Evolutionary conservation across 2,797 vertebrate genomes (phyloP), one percentile per base, ranked within the genome.

Genomic region (Gallinago solitaria): DNA sequence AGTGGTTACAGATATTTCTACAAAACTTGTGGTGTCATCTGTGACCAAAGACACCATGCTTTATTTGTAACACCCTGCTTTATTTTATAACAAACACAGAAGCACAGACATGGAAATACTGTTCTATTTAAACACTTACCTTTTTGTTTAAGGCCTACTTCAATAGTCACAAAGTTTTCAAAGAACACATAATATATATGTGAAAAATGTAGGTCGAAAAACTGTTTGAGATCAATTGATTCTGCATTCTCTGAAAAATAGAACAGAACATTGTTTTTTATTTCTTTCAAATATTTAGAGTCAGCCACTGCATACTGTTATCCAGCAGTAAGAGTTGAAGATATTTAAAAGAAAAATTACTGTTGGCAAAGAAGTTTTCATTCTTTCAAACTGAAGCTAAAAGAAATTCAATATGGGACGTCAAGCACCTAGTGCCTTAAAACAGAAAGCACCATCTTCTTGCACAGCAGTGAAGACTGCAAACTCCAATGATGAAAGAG

Each of bases 161-260:
- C 99, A 87, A 99, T 99, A 97, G 98, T 99, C 97, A 99, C 98
- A 95, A 99, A 99, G 98, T 99, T 99, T 98, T 99, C 99, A 98
- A 99, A 99, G 98, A 99, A 99, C 91, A 99, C 99, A 97, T 99
- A 99, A 98, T 99, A 99, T 98, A 99, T 99, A 93, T 99, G 99
- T 53, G 99, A 99, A 98, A 99, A 99, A 98, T 99, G 99, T 90
- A 98, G 96, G 87, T 99, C 99, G 16, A 99, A 99, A 98, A 99
- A 99, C 93, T 99, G 99, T 94, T 99, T 99, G 97, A 99, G 98
- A 97, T 99, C 99, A n/a, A 98, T 97, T 37, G 99, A 98, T 91
- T 99, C 99, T 6, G 98, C 99, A 91, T 99, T 99, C 97, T 99
- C 99, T 99, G 98, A 70, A 98, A 98, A 97, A 97, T 12, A 86